Evolutionary conservation across 1,140 invertebrate genomes (phyloP), one percentile per base, ranked within the genome.

Genomic region (Megalopta genalis): DNA sequence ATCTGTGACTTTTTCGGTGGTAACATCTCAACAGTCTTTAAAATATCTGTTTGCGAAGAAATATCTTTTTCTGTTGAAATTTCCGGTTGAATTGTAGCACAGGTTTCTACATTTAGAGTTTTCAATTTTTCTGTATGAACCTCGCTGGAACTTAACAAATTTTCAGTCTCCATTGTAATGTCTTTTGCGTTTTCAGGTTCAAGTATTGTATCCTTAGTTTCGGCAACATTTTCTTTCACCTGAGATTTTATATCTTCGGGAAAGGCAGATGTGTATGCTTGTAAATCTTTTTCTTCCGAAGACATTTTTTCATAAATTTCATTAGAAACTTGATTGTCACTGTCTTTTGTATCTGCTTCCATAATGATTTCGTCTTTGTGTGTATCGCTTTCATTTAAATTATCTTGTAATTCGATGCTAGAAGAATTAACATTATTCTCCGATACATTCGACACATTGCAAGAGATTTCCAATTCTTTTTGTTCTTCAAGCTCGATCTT

Each of bases 1-100:
- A 92, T 93, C 69, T 93, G 92, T 0, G 89, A 92, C 25, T 93
- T 93, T 57, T 93, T 93, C 1, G 91, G 91, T 2, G 90, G 90
- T 5, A 92, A 39, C 60, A 90, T 90, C 8, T 92, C 91, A 14
- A 90, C 37, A 54, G 46, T 72, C 70, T 87, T 84, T 16, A 39
- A 23, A 12, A 37, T 21, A 46, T 84, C n/a, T 42, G 64, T 59
- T 23, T 73, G 54, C 54, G 52, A 16, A 25, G 25, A 27, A 25
- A 67, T 32, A 49, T 70, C 14, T 42, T 86, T 84, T 37, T 81
- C 68, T 0, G 14, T 5, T 42, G 46, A 37, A 62, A 54, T 4
- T 67, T 82, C 67, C 9, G 37, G 9, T 64, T 77, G 52, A 12
- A 39, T 21, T 59, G 63, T 27, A 16, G 21, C 49, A 10, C 18